A percentile compares a stretch with the other conserved stretches of the same genome.
phyloP scores from a whole-genome alignment of 2,888 invertebrate species.

The Xylota segnis region DNA sequence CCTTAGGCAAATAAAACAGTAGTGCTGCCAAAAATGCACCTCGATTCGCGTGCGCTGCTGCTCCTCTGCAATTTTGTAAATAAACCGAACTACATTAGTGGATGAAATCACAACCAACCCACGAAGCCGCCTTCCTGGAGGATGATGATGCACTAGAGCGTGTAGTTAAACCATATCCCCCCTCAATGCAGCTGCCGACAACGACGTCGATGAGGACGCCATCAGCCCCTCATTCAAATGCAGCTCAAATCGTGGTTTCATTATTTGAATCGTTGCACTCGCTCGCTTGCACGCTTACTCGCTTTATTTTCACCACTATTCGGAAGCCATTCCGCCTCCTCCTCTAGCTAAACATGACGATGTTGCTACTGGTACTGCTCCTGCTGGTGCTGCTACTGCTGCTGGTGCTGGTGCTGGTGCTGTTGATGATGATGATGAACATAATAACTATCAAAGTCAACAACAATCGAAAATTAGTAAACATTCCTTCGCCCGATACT shows the following conservation, averaged over 20 bases:
- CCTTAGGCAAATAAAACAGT: conserved; percentile 52
- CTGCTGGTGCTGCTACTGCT: background rate
- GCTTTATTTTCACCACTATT: conserved; percentile 40
- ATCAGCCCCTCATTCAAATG: conserved; percentile 61
- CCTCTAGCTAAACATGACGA: background rate
- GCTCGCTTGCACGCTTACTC: conserved; percentile 38
- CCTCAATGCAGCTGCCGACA: conserved; percentile 2
- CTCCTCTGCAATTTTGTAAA: conserved; percentile 35
- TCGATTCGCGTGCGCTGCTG: conserved; percentile 26
- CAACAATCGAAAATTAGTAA: conserved; percentile 75
- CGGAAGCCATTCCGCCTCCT: conserved; percentile 31
- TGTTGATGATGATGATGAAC: conserved; percentile 60
- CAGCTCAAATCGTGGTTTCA: conserved; percentile 73
- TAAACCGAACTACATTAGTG: conserved; percentile 46
- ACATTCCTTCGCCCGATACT: conserved; percentile 11
- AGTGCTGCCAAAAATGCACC: conserved; percentile 50
- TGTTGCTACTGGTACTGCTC: background rate
- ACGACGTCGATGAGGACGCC: no score
- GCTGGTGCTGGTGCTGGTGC: background rate
- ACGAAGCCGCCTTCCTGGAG: conserved; percentile 39
- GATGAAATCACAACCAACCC: conserved; percentile 35
- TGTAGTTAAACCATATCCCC: conserved; percentile 47
- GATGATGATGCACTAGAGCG: conserved; percentile 45
- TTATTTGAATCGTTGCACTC: conserved; percentile 71
- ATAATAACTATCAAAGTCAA: conserved; percentile 76